Evolutionary conservation across 2,797 vertebrate species (phyloP).

Genomic region (Lagorchestes hirsutus): DNA sequence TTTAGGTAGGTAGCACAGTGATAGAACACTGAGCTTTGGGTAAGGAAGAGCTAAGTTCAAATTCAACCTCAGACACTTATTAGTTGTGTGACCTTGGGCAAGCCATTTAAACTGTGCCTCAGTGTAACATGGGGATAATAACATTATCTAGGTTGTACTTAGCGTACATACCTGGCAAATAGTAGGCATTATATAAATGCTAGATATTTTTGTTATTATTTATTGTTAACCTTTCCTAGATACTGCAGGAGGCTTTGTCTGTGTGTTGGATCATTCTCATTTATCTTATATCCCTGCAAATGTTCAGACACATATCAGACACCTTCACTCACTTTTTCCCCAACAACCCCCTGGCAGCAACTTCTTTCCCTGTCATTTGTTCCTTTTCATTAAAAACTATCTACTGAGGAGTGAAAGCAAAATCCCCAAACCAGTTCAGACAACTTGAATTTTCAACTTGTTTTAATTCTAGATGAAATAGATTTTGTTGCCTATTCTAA

Average conservation of each 20-base stretch:
- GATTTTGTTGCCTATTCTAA: background rate
- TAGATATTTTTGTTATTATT: background rate
- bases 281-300: background rate
- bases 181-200: background rate
- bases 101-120: background rate
- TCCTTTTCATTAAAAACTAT: background rate
- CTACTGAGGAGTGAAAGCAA: background rate
- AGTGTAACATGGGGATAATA: background rate
- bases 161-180: no score
- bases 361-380: background rate
- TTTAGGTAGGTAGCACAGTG: background rate
- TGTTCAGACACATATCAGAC: background rate
- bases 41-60: background rate
- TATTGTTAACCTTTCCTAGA: background rate
- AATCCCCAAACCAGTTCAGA: background rate
- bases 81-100: background rate
- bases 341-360: background rate
- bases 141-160: background rate
- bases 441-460: background rate
- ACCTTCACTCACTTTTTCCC: background rate
- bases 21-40: background rate
- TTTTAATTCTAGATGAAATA: background rate
- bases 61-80: background rate
- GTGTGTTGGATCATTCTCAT: background rate
- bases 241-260: background rate